Base-by-base conservation (phyloP, 2,797 vertebrate genomes). In the Danio aesculapii region DNA sequence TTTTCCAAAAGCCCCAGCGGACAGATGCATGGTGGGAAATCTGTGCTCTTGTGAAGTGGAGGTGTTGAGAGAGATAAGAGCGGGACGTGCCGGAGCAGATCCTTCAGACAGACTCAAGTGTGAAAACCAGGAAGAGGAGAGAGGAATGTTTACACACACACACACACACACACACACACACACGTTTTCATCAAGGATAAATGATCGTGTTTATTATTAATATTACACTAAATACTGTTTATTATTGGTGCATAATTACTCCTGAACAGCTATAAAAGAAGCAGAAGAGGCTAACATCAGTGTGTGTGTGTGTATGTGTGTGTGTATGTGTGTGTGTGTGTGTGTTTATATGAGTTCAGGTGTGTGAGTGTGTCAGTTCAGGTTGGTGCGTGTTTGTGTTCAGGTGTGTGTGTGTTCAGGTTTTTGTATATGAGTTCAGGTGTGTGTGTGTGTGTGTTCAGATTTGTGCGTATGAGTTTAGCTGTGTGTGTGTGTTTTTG, bases 1-100 rank as follows among this genome's bases (percentile, higher is more conserved):
- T 64, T 64, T 64, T 41, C 3, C 30, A 30, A 30, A 30, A 30
- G 30, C 30, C 30, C 30, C 0, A 12, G 16, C 6, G 3, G n/a
- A 44, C 59, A 55, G 74, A 52, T 30, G 74, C 49, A 76, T 64
- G 61, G 6, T 76, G 74, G 74, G 74, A 76, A 64, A 52, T 6
- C 6, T 53, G 61, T 44, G 61, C 8, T 64, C 52, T 63, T 55
- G 74, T 55, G 49, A 64, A 59, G 58, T 16, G 44, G 13, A 19
- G 72, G 43, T 69, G 76, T 58, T 59, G 67, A 46, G 69, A 70
- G 83, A 81, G 75, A 81, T 73, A 64, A 61, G 12, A 69, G 16
- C 19, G 1, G 11, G 62, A 73, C 62, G 41, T 77, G 73, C 30
- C 11, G 19, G 73, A 21, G 53, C 53, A 58, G 75, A 64, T 76